phyloP scores from a whole-genome alignment of 2,797 vertebrate species.

The Natrix natrix region DNA sequence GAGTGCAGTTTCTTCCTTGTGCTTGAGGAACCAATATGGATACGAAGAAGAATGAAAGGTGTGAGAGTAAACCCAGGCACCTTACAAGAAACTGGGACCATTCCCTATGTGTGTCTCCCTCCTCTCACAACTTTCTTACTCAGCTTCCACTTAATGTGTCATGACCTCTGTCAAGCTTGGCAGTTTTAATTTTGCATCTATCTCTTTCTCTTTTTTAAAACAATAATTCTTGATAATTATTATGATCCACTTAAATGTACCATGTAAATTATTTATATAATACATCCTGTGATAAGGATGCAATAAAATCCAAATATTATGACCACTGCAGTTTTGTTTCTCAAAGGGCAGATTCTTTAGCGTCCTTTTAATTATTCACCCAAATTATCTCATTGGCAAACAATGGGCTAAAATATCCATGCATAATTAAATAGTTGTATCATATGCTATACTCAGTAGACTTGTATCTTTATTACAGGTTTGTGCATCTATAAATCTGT shows the following conservation, averaged over 20 bases:
- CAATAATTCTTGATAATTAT: background rate
- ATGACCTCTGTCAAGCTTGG: conserved; percentile 69
- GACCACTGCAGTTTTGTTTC: background rate
- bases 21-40: conserved; percentile 92
- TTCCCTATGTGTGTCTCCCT: conserved; percentile 77
- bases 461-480: background rate
- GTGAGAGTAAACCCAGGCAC: conserved; percentile 83
- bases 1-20: conserved; percentile 91
- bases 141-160: conserved; percentile 67
- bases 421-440: background rate
- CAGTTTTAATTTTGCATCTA: conserved; percentile 57
- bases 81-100: conserved; percentile 74
- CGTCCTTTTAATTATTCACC: background rate
- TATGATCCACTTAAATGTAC: background rate
- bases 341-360: background rate
- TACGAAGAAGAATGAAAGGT: conserved; percentile 93
- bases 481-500: background rate
- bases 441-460: background rate
- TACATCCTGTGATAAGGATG: background rate
- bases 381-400: background rate
- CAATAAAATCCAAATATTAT: conserved; percentile 1
- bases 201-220: conserved; percentile 39
- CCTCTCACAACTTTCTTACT: conserved; percentile 77
- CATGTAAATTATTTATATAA: background rate
- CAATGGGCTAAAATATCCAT: background rate